Conservation (phyloP, 2,888 invertebrate genomes). For the Xanthia togata region DNA sequence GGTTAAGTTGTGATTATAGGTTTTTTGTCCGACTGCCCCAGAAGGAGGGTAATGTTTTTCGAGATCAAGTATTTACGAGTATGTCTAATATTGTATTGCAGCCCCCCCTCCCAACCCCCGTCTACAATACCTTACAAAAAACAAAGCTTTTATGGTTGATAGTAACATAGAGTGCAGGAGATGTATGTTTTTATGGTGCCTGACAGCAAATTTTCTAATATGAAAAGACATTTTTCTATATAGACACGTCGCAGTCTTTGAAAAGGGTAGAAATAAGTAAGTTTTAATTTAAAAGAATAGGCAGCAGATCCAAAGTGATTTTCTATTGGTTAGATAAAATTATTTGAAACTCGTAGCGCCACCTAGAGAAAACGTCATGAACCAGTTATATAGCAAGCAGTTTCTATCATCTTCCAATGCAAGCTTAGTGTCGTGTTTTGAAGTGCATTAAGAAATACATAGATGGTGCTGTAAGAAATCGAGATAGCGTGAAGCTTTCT, state of each 20-base stretch:
- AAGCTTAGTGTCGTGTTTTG: accelerated
- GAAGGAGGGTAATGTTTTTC: too few relatives aligned
- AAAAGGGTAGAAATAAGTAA: not conserved
- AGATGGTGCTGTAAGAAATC: constrained; percentile 31
- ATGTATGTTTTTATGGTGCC: too few relatives aligned
- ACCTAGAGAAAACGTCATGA: constrained; percentile 3
- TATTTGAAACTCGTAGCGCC: not conserved
- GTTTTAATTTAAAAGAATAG: too few relatives aligned
- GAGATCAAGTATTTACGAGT: too few relatives aligned
- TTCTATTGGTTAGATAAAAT: not conserved
- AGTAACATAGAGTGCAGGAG: too few relatives aligned
- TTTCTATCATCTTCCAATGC: accelerated
- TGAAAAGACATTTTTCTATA: not conserved
- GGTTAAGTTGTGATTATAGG: not conserved
- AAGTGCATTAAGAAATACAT: not conserved
- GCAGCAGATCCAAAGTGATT: not conserved
- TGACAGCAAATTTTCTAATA: not conserved
- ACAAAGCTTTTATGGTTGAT: not conserved
- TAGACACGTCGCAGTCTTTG: too few relatives aligned
- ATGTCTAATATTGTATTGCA: too few relatives aligned
- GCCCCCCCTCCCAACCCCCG: too few relatives aligned
- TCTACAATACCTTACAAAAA: too few relatives aligned
- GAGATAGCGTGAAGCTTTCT: accelerated
- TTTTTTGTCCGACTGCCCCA: too few relatives aligned
- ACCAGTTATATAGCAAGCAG: not conserved